These are phyloP conservation scores for Bovichtus variegatus DNA, from an alignment of 2,797 vertebrate species.

Conservation along the genomic window DNA sequence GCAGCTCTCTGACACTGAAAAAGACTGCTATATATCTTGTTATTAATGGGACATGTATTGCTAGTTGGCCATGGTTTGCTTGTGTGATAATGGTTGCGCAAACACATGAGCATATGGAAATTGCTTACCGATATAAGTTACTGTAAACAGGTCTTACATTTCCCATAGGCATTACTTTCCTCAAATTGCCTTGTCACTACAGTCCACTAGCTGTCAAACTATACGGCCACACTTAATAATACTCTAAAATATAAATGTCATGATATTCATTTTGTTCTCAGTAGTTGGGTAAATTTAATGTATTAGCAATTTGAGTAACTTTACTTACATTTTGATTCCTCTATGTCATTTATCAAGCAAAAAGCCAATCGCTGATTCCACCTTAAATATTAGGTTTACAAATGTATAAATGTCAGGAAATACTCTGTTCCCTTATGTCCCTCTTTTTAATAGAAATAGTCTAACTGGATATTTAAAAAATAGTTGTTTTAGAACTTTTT, in stretches of 20 bases:
- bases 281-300: too few relatives aligned
- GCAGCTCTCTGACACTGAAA: background rate
- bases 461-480: too few relatives aligned
- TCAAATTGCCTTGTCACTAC: conserved; percentile 76
- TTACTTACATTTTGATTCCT: fast-evolving
- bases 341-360: background rate
- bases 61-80: fast-evolving
- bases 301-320: background rate
- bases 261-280: background rate
- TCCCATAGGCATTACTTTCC: conserved; percentile 10
- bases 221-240: background rate
- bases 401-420: too few relatives aligned
- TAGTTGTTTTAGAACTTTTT: too few relatives aligned
- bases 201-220: conserved; percentile 54
- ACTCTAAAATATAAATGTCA: background rate
- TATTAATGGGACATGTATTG: background rate
- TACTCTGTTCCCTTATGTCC: too few relatives aligned
- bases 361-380: background rate
- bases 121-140: background rate
- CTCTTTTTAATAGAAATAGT: too few relatives aligned
- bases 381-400: too few relatives aligned
- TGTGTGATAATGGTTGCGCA: background rate
- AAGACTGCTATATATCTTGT: background rate
- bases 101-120: background rate
- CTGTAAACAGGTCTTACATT: conserved; percentile 12